Evolutionary conservation across 2,888 invertebrate genomes (phyloP), one percentile per base, ranked within the genome.

Genomic region (Athrips mouffetella): DNA sequence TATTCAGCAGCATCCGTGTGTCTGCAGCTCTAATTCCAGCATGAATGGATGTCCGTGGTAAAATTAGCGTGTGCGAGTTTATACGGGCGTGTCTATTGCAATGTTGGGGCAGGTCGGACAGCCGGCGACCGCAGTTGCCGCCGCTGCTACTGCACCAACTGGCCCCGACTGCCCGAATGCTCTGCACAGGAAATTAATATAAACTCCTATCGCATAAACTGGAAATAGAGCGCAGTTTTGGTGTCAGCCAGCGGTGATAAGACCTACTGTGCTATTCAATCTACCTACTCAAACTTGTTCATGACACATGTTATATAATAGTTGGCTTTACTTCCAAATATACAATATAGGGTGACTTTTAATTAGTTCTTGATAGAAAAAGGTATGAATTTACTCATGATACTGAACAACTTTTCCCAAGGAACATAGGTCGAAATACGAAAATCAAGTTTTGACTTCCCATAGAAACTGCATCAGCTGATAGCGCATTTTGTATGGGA

Each of bases 171-270:
- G 68, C 69, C 72, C n/a, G 16, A 16, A 16, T 15, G 18, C 3
- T 15, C 73, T 72, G 74, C 76, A 79, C 80, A 81, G 85, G 83
- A 85, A 86, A 85, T 85, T 83, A 85, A 85, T 86, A 85, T 82
- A 82, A 85, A 85, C 84, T 83, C 79, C 76, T 74, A 80, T 81
- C 74, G 77, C 82, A 79, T 76, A 76, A 76, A 80, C 80, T 79
- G 67, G 66, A 64, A 76, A 74, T 56, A 61, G 66, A 63, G 70
- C 62, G 65, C 70, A 65, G 60, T 73, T n/a, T 70, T 67, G 65
- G 68, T 66, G 68, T 72, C 75, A 73, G 68, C 60, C 67, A 65
- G 60, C 76, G 65, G 74, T 81, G 81, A 83, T 82, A 80, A 81
- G 68, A 73, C 75, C 78, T 73, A 82, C 82, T 84, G 80, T 80